These are phyloP conservation scores for Dioctria linearis DNA, from an alignment of 2,888 invertebrate species.

Conservation along the genomic window DNA sequence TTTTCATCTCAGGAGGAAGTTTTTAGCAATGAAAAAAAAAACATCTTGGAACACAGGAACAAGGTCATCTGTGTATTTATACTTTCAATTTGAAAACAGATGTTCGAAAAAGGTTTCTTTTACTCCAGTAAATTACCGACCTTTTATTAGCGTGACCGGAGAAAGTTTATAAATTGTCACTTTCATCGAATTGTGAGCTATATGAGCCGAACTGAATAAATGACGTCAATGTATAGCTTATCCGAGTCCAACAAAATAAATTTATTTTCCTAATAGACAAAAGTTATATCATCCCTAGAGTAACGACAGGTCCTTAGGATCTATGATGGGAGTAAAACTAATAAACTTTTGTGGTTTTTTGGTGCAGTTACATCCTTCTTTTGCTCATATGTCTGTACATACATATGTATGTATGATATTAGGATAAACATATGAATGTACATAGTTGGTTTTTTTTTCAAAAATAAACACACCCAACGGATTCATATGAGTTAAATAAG, in stretches of 20 bases:
- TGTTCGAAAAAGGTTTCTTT: background rate
- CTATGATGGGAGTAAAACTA: background rate
- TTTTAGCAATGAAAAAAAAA: background rate
- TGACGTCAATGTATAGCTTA: background rate
- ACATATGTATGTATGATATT: too few relatives aligned
- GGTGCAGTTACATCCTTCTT: background rate
- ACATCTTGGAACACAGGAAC: background rate
- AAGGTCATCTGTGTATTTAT: background rate
- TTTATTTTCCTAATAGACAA: constrained; percentile 24
- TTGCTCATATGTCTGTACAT: too few relatives aligned
- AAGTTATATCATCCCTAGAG: constrained; percentile 27
- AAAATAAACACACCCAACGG: background rate
- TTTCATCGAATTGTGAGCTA: constrained; percentile 10
- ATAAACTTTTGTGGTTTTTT: background rate
- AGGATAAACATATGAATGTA: too few relatives aligned
- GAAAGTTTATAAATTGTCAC: constrained; percentile 43
- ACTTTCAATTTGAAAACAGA: background rate
- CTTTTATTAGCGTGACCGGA: constrained; percentile 15
- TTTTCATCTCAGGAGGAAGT: background rate
- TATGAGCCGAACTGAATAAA: background rate
- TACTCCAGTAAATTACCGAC: background rate
- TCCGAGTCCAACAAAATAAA: background rate
- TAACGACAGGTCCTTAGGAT: background rate
- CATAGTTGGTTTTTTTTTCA: background rate
- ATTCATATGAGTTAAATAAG: background rate